Conservation (phyloP, 2,797 vertebrate genomes). For the Sorex maritimensis region DNA sequence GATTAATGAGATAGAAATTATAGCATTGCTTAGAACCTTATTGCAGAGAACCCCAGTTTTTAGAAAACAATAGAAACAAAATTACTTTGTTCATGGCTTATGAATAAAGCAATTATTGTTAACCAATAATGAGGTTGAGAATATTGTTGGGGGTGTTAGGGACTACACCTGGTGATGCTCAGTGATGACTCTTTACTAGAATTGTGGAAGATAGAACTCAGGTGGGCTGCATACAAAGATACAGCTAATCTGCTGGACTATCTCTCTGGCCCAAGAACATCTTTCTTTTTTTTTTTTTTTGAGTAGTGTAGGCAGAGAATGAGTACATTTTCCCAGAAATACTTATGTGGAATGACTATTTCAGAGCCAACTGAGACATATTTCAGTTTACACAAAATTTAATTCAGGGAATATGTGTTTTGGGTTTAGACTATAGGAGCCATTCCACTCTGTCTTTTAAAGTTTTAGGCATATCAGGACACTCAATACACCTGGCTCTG, state of each 20-base stretch:
- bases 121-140: background rate
- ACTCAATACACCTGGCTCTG: too few species aligned
- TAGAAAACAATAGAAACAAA: background rate
- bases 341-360: background rate
- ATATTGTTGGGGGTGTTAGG: background rate
- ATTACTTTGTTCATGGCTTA: background rate
- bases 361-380: background rate
- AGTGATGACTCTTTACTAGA: too few species aligned
- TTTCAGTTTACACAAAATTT: constrained; percentile 46
- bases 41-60: background rate
- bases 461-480: too few species aligned
- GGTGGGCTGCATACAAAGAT: too few species aligned
- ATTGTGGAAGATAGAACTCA: too few species aligned
- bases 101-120: background rate
- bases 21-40: background rate
- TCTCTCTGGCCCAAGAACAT: too few species aligned
- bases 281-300: too few species aligned
- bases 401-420: background rate
- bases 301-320: background rate
- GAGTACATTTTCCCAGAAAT: constrained; percentile 14
- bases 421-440: constrained; percentile 26
- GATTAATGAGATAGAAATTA: background rate
- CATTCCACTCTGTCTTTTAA: too few species aligned
- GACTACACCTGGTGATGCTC: too few species aligned
- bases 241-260: too few species aligned